Evolutionary conservation across 2,888 invertebrate genomes (phyloP).

Genomic region (Drosophila koepferae): DNA sequence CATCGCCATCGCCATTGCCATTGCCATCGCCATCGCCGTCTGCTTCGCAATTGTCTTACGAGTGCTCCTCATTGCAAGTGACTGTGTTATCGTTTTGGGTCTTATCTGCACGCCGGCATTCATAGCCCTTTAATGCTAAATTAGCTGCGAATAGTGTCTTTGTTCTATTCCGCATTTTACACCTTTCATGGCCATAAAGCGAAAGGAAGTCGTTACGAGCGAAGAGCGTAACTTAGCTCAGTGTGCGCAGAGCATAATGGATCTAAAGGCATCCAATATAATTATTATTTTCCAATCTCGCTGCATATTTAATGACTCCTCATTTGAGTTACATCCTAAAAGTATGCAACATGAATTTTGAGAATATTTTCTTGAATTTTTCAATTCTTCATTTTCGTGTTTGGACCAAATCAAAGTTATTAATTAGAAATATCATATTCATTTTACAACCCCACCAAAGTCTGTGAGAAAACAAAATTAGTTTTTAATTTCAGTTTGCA

Average conservation of each 20-base stretch:
- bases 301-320: not conserved
- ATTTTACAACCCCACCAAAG: slow-evolving; percentile 29
- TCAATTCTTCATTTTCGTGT: not conserved
- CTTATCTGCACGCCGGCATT: slow-evolving; percentile 47
- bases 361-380: not conserved
- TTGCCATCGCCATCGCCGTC: slow-evolving; percentile 23
- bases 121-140: slow-evolving; percentile 65
- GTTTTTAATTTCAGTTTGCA: slow-evolving; percentile 62
- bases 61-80: slow-evolving; percentile 43
- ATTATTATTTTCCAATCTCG: not conserved
- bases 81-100: slow-evolving; percentile 50
- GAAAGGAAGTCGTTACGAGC: slow-evolving; percentile 31
- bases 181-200: slow-evolving; percentile 33
- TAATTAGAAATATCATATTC: slow-evolving; percentile 60
- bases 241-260: not conserved
- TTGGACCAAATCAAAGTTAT: slow-evolving; percentile 21
- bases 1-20: slow-evolving; percentile 9
- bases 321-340: slow-evolving; percentile 11
- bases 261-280: not conserved
- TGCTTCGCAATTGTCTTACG: slow-evolving; percentile 53
- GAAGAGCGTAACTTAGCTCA: not conserved
- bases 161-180: slow-evolving; percentile 46
- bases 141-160: slow-evolving; percentile 65
- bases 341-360: slow-evolving; percentile 13
- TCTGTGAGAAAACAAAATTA: slow-evolving; percentile 46